Evolutionary conservation across 2,888 invertebrate species (phyloP).

Genomic region (Torymus aiolomorphi): DNA sequence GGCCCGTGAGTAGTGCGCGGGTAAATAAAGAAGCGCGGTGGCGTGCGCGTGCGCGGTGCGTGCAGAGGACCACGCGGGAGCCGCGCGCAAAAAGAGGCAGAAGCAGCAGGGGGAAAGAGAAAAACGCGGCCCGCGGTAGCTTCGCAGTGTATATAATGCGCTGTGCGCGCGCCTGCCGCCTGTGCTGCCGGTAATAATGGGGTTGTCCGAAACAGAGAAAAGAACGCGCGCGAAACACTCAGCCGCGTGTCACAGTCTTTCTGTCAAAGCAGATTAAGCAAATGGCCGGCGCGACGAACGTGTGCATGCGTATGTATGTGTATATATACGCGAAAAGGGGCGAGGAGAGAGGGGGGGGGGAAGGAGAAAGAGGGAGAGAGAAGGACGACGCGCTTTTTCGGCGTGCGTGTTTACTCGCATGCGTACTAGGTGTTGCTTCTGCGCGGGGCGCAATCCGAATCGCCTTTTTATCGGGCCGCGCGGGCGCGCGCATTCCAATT

Average conservation of each 20-base stretch:
- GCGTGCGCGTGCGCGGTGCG: too few species aligned
- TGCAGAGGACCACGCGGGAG: background rate
- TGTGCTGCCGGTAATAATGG: conserved; percentile 24
- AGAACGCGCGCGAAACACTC: background rate
- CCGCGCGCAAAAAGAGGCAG: conserved; percentile 15
- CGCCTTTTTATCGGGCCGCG: conserved; percentile 38
- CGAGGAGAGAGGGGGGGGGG: too few species aligned
- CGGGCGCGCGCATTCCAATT: conserved; percentile 32
- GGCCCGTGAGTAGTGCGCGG: conserved; percentile 18
- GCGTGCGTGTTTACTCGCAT: conserved; percentile 34
- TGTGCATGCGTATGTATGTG: too few species aligned
- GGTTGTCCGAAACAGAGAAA: conserved; percentile 6
- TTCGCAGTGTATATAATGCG: background rate
- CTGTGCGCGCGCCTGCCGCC: too few species aligned
- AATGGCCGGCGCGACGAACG: conserved; percentile 56
- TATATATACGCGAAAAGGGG: too few species aligned
- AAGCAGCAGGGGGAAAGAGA: background rate
- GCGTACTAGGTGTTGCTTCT: conserved; percentile 49
- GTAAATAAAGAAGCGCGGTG: conserved; percentile 49
- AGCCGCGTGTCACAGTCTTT: conserved; percentile 63
- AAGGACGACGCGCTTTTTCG: conserved; percentile 61
- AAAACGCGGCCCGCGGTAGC: background rate
- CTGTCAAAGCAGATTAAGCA: conserved; percentile 73
- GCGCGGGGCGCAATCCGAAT: conserved; percentile 22
- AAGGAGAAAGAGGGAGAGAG: too few species aligned